These are phyloP conservation scores for Nomada ruficornis DNA, from an alignment of 2,888 invertebrate genomes.

Conservation along the genomic window DNA sequence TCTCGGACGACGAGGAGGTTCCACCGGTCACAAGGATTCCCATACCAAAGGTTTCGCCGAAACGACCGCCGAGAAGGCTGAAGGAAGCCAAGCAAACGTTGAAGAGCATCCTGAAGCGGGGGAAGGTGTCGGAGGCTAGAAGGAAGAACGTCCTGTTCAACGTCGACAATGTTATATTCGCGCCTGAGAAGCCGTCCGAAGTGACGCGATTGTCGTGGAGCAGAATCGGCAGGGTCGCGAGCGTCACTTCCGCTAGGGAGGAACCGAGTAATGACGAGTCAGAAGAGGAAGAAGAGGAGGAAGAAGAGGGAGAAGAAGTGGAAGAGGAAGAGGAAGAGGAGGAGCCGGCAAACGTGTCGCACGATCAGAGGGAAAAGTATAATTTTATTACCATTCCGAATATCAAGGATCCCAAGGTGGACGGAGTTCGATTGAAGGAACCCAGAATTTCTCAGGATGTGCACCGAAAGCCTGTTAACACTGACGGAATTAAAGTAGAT, in stretches of 20 bases:
- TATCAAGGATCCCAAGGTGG: slow-evolving; percentile 76
- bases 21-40: slow-evolving; percentile 77
- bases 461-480: slow-evolving; percentile 53
- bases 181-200: slow-evolving; percentile 80
- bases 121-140: slow-evolving; percentile 67
- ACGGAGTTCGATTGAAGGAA: slow-evolving; percentile 69
- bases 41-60: slow-evolving; percentile 86
- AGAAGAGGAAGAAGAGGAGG: slow-evolving; percentile 42
- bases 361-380: slow-evolving; percentile 67
- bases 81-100: slow-evolving; percentile 83
- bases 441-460: slow-evolving; percentile 70
- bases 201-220: slow-evolving; percentile 61
- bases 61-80: slow-evolving; percentile 87
- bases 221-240: slow-evolving; percentile 62
- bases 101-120: slow-evolving; percentile 79
- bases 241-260: slow-evolving; percentile 41
- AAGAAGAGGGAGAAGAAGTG: slow-evolving; percentile 30
- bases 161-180: slow-evolving; percentile 82
- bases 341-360: slow-evolving; percentile 61
- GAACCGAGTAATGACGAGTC: slow-evolving; percentile 39
- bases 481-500: slow-evolving; percentile 73
- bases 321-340: slow-evolving; percentile 27
- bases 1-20: slow-evolving; percentile 79
- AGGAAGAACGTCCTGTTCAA: slow-evolving; percentile 81
- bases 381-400: slow-evolving; percentile 83